Conservation (phyloP, 2,888 invertebrate genomes). For the Uropetala carovei region DNA sequence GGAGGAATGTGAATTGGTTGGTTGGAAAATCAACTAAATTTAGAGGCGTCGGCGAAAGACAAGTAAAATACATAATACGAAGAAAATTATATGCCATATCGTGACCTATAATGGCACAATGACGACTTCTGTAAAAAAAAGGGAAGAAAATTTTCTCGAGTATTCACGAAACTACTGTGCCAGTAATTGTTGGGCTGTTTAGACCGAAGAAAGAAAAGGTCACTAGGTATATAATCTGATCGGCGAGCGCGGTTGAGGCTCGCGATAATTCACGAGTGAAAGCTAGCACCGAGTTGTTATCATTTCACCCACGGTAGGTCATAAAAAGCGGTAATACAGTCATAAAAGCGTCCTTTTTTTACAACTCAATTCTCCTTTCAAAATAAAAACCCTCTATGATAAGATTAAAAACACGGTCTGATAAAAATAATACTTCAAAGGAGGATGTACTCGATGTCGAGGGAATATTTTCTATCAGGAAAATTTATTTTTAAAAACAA, state of each 20-base stretch:
- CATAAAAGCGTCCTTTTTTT: background rate
- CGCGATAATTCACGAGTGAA: background rate
- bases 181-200: background rate
- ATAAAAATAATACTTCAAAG: background rate
- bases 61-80: no score
- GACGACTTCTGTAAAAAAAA: no score
- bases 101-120: no score
- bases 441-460: background rate
- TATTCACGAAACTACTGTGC: no score
- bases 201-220: background rate
- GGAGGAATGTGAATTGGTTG: background rate
- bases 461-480: background rate
- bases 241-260: background rate
- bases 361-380: background rate
- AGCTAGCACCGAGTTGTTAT: background rate
- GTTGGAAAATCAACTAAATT: background rate
- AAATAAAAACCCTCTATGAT: background rate
- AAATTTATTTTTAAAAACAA: background rate
- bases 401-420: background rate
- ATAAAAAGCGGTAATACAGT: background rate
- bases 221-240: background rate
- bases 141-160: no score
- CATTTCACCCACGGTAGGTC: background rate
- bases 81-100: no score
- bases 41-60: background rate